These are phyloP conservation scores for Drosophila melanica DNA, from an alignment of 1,140 invertebrate species.

Conservation along the genomic window DNA sequence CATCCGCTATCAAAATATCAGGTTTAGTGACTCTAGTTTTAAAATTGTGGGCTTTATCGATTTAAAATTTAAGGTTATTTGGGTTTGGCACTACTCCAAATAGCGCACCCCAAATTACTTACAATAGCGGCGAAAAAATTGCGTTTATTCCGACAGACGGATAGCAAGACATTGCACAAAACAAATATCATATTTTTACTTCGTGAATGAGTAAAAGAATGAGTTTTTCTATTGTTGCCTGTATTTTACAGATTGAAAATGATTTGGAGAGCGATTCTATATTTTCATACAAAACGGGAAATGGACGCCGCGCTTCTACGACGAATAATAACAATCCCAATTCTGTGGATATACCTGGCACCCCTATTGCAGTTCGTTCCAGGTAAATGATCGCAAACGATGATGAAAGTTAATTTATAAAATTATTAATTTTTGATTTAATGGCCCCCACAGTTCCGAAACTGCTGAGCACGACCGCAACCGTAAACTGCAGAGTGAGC, in stretches of 20 bases:
- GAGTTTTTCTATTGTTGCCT: too few species aligned
- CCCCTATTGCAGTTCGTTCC: slow-evolving; percentile 86
- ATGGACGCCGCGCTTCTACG: slow-evolving; percentile 86
- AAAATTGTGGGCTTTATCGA: too few species aligned
- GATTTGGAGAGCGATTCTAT: slow-evolving; percentile 87
- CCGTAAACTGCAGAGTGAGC: slow-evolving; percentile 84
- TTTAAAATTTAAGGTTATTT: too few species aligned
- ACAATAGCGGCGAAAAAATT: too few species aligned
- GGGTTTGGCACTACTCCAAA: too few species aligned
- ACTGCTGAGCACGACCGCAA: slow-evolving; percentile 85
- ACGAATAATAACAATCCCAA: slow-evolving; percentile 87
- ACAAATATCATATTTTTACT: too few species aligned
- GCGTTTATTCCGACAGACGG: too few species aligned
- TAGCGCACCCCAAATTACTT: too few species aligned
- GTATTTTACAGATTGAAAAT: slow-evolving; percentile 85
- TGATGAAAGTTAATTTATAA: neutral
- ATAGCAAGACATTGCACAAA: too few species aligned
- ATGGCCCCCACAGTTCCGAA: slow-evolving; percentile 63
- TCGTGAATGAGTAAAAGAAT: too few species aligned
- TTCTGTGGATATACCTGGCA: slow-evolving; percentile 84
- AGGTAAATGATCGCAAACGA: slow-evolving; percentile 72
- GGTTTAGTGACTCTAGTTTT: too few species aligned
- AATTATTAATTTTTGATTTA: neutral
- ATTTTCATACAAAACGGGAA: slow-evolving; percentile 87
- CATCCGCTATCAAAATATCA: too few species aligned